Conservation (phyloP, 1,140 invertebrate genomes). For the Drosophila guanche region DNA sequence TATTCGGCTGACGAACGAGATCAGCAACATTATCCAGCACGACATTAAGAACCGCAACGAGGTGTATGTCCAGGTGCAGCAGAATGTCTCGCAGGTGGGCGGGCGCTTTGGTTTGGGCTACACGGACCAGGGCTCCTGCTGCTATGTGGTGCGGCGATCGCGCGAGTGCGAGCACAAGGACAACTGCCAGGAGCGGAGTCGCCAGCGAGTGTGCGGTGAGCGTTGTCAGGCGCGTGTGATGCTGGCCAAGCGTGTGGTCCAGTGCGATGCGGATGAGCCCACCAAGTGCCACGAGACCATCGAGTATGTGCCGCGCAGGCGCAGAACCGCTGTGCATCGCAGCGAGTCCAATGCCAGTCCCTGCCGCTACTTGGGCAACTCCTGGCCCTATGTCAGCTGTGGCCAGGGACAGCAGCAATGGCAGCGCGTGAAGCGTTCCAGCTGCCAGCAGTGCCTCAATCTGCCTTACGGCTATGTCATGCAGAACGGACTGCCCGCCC, state of each 20-base stretch:
- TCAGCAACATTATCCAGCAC: conserved; percentile 67
- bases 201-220: conserved; percentile 60
- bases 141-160: conserved; percentile 51
- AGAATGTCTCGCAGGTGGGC: conserved; percentile 69
- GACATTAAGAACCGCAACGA: conserved; percentile 55
- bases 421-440: conserved; percentile 17
- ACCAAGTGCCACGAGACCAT: conserved; percentile 53
- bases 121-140: conserved; percentile 68
- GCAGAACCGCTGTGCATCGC: conserved; percentile 16
- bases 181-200: conserved; percentile 41
- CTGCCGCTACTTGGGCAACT: conserved; percentile 39
- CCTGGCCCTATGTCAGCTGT: conserved; percentile 53
- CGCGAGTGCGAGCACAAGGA: conserved; percentile 42
- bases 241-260: conserved; percentile 56
- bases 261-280: conserved; percentile 41
- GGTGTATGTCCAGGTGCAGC: conserved; percentile 59
- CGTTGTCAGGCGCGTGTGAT: conserved; percentile 67
- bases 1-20: conserved; percentile 70
- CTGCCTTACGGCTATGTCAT: conserved; percentile 52
- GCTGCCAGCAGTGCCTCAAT: conserved; percentile 44
- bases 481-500: conserved; percentile 43
- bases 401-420: neutral
- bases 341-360: neutral
- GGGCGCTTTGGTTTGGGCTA: conserved; percentile 73
- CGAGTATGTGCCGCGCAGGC: conserved; percentile 57